These are phyloP conservation scores for Microctonus hyperodae DNA, from an alignment of 2,888 invertebrate genomes.

Conservation along the genomic window DNA sequence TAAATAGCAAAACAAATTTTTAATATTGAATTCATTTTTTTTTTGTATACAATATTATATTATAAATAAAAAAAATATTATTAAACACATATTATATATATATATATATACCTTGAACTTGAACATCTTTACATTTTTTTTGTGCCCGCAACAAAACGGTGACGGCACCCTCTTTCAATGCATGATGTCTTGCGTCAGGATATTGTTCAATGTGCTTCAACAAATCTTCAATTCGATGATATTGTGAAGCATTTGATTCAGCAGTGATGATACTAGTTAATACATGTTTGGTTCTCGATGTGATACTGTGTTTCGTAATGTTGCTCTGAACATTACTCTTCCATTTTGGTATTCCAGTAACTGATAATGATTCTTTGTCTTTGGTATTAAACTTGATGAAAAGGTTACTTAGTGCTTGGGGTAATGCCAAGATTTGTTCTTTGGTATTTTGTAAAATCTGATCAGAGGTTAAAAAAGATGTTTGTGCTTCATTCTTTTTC, in stretches of 20 bases:
- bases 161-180: slow-evolving; percentile 78
- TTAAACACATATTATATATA: too few species aligned
- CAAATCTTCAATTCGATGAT: slow-evolving; percentile 74
- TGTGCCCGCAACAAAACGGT: slow-evolving; percentile 70
- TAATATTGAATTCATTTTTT: slow-evolving; percentile 9
- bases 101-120: slow-evolving; percentile 57
- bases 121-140: slow-evolving; percentile 58
- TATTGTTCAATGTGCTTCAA: slow-evolving; percentile 76
- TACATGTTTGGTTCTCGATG: slow-evolving; percentile 73
- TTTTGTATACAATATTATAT: background rate
- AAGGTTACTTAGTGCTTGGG: slow-evolving; percentile 62
- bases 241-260: slow-evolving; percentile 67
- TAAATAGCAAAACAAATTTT: slow-evolving; percentile 22
- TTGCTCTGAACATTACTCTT: slow-evolving; percentile 57
- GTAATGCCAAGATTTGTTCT: slow-evolving; percentile 52
- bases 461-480: slow-evolving; percentile 14
- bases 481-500: slow-evolving; percentile 30
- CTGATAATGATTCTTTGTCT: slow-evolving; percentile 47
- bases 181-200: slow-evolving; percentile 76
- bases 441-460: slow-evolving; percentile 30
- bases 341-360: slow-evolving; percentile 63
- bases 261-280: slow-evolving; percentile 70
- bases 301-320: slow-evolving; percentile 67
- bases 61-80: background rate
- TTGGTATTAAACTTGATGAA: slow-evolving; percentile 58